Percentiles rank a stretch among this genome's conserved stretches.
Conservation (phyloP, 1,140 invertebrate genomes). For the Rhopalosiphum padi region DNA sequence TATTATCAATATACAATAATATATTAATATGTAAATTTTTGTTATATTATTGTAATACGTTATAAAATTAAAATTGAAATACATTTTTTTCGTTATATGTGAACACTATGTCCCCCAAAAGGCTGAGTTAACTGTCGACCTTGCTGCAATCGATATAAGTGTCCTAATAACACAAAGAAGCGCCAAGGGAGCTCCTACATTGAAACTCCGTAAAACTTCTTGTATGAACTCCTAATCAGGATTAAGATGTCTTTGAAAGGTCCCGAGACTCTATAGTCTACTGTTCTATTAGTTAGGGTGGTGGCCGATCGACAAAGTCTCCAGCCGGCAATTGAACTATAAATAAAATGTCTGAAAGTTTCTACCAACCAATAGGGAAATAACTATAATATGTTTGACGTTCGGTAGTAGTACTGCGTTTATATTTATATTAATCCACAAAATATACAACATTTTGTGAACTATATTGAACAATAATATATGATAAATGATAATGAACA, state of each 20-base stretch:
- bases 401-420: neutral
- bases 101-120: neutral
- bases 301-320: neutral
- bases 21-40: neutral
- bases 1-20: neutral
- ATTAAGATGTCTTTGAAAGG: conserved; percentile 8
- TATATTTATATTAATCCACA: neutral
- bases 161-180: neutral
- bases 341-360: conserved; percentile 10
- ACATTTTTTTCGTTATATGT: neutral
- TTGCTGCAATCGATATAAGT: neutral
- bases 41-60: neutral
- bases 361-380: conserved; percentile 1
- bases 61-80: neutral
- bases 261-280: neutral
- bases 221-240: neutral
- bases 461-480: neutral
- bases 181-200: neutral
- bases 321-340: neutral
- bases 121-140: neutral
- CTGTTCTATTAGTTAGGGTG: neutral
- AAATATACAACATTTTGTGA: neutral
- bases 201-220: neutral
- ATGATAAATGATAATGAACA: neutral
- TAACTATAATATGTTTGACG: neutral